Base-by-base conservation (phyloP, 2,797 vertebrate genomes). In the Enteromius treurensis region DNA sequence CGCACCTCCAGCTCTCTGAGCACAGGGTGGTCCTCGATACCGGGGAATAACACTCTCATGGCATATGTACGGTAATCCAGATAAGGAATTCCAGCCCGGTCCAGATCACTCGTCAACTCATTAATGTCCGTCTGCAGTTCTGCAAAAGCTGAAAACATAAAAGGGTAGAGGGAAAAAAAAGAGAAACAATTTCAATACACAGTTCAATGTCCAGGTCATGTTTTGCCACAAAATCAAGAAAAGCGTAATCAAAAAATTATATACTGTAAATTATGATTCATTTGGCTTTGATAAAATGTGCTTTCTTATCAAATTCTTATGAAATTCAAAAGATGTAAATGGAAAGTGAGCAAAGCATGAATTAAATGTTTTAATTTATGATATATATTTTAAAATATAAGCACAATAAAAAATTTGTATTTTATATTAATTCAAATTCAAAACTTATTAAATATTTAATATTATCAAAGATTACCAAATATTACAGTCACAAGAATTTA, bases 21-120 rank as follows among this genome's bases (percentile, higher is more conserved):
- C 0, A 97, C 96, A 0, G 96, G 96, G 77, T 97, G 96, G 87
- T 97, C 96, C 90, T 97, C 96, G 0, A 97, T 97, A 86, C 96
- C 96, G 0, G 96, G 96, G 88, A 97, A 97, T 0, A 97, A 93
- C 17, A 97, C 96, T 7, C 96, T 82, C 96, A 97, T 97, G 85
- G 96, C 95, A 0, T 97, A 97, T 0, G 96, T 96, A 23, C 95
- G 94, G 21, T 97, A 97, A 90, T 97, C 96, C n/a, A 97, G 93
- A 91, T 97, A 96, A 0, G 96, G 96, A 86, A 97, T 97, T 29
- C 96, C 96, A 0, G 96, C 94, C 67, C 96, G 95, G 90, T 97
- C 96, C 89, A 97, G 92, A 89, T 97, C 96, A 0, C 96, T 97
- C 87, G 96, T 97, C 84, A 97, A 88, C 89, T 97, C 96, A 4